phyloP scores from a whole-genome alignment of 1,140 invertebrate species.

The Anastrepha obliqua region DNA sequence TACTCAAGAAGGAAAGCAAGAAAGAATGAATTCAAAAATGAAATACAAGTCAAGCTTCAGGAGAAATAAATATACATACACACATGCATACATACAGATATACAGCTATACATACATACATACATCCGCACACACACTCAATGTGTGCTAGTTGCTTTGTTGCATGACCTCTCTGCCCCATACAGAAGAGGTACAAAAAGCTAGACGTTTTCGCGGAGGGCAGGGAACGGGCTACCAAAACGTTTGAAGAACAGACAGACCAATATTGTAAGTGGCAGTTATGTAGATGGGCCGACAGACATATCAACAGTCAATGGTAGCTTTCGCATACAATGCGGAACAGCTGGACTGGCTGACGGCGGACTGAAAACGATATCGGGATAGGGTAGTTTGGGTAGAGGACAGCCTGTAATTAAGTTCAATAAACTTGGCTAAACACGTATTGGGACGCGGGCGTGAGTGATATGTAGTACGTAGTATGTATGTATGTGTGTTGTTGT shows the following conservation, averaged over 20 bases:
- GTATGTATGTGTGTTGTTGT: background rate
- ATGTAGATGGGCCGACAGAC: background rate
- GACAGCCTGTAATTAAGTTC: conserved; percentile 35
- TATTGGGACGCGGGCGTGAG: background rate
- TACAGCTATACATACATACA: too few relatives aligned
- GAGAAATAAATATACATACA: too few relatives aligned
- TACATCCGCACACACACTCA: too few relatives aligned
- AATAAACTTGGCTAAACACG: conserved; percentile 24
- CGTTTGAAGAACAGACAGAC: background rate
- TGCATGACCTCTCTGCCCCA: too few relatives aligned
- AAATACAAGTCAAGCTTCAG: too few relatives aligned
- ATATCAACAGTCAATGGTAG: background rate
- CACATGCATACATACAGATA: too few relatives aligned
- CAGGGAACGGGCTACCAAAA: background rate
- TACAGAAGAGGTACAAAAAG: background rate
- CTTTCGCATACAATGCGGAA: background rate
- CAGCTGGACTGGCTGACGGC: background rate
- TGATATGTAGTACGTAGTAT: background rate
- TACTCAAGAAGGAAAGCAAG: too few relatives aligned
- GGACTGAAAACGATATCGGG: background rate
- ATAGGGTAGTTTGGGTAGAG: background rate
- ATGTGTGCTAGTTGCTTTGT: too few relatives aligned
- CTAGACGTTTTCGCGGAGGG: background rate
- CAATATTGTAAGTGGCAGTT: background rate
- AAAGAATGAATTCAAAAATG: too few relatives aligned